Evolutionary conservation across 2,113 vertebrate genomes (phyloP).

Genomic region (Laticauda laticaudata): DNA sequence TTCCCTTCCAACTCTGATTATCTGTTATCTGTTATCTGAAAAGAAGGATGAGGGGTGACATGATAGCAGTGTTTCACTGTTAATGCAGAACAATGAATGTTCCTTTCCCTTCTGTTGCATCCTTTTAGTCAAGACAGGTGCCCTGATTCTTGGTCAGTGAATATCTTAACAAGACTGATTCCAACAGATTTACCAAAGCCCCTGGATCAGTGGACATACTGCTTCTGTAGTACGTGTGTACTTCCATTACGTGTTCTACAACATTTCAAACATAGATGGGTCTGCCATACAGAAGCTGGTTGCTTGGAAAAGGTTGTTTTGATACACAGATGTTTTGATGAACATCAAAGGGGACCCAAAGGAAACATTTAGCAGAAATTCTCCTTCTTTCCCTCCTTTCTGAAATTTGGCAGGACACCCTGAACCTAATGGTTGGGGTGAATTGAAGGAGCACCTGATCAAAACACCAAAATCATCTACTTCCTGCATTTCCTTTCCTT

Average conservation of each 20-base stretch:
- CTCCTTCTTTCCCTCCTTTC: neutral
- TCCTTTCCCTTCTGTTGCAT: neutral
- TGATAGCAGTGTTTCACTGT: neutral
- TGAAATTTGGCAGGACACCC: slow-evolving; percentile 26
- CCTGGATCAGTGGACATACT: neutral
- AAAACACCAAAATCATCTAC: neutral
- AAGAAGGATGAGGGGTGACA: too few relatives aligned
- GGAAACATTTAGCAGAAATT: slow-evolving; percentile 3
- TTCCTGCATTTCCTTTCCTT: neutral
- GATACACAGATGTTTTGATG: slow-evolving; percentile 12
- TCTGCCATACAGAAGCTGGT: neutral
- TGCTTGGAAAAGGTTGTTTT: neutral
- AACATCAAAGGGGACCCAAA: slow-evolving; percentile 10
- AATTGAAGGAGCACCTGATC: neutral
- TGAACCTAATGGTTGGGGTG: neutral
- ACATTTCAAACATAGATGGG: neutral
- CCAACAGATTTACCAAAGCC: neutral
- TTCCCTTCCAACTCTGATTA: too few relatives aligned
- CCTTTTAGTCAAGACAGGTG: neutral
- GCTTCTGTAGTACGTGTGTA: neutral
- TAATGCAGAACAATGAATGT: neutral
- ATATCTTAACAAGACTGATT: neutral
- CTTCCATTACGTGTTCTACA: neutral
- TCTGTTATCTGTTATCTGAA: too few relatives aligned
- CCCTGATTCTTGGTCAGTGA: too few relatives aligned